Evolutionary conservation across 2,888 invertebrate genomes (phyloP), one percentile per base, ranked within the genome.

Genomic region (Acleris cristana): DNA sequence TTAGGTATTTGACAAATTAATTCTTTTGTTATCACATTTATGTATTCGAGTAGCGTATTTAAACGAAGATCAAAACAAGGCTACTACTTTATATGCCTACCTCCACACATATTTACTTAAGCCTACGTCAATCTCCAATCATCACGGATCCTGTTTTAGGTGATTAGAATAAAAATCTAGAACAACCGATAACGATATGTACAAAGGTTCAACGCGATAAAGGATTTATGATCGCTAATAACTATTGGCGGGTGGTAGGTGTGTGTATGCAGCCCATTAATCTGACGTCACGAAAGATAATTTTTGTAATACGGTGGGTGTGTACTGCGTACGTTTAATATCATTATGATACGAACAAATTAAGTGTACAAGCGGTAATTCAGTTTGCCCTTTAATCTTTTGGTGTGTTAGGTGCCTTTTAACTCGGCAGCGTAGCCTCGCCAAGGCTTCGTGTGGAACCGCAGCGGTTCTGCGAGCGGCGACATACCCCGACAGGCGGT

Each of bases 401-500:
- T 71, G 69, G 68, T 64, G 60, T n/a, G 52, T n/a, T 26, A 48
- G 67, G 66, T 69, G 65, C 67, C 48, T 56, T 74, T 76, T 60
- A 73, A 80, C 70, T 79, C 67, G 71, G 79, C 72, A 76, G 85
- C 69, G 65, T 80, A 75, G 74, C 74, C 78, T 70, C 74, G 73
- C 80, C 88, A 88, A 88, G 88, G 89, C 80, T 85, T 78, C 71
- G 74, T 77, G 78, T 81, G 63, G 80, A 78, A 80, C 78, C 73
- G 71, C 71, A 44, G 73, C 77, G 76, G 79, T 83, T 83, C 81
- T 80, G 82, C 80, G 79, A 78, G 67, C 79, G 74, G 78, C 82
- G 77, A 78, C 89, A 91, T 86, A 90, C 80, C 78, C 76, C 81
- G 82, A 80, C 75, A 78, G 79, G 78, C 78, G 76, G 79, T 78